A percentile compares a stretch with the other conserved stretches of the same genome.
phyloP scores from a whole-genome alignment of 2,888 invertebrate species.

The Synanthedon myopaeformis region DNA sequence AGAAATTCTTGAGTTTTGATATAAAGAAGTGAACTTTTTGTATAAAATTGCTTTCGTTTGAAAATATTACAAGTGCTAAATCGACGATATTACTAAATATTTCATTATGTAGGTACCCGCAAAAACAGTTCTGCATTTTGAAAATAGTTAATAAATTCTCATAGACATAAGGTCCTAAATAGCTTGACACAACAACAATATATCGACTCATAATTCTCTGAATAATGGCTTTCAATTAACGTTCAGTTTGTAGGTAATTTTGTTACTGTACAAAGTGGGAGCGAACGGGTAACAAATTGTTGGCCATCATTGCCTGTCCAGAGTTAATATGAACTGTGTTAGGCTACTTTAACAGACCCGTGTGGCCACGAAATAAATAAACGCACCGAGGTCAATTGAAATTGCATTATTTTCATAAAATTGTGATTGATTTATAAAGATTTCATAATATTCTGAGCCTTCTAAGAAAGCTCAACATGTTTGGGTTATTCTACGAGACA shows the following conservation, averaged over 20 bases:
- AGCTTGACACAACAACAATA: conserved; percentile 1
- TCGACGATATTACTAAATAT: no score
- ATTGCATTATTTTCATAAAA: neutral
- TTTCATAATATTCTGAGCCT: no score
- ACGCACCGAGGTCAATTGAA: neutral
- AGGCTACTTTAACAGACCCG: conserved; percentile 9
- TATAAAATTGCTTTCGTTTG: conserved; percentile 28
- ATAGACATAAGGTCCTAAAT: no score
- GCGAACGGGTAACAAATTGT: conserved; percentile 30
- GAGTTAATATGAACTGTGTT: conserved; percentile 37
- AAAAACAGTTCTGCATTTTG: no score
- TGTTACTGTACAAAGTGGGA: conserved; percentile 21
- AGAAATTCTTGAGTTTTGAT: conserved; percentile 33
- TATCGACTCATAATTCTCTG: conserved; percentile 9
- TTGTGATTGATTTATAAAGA: no score
- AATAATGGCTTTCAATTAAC: conserved; percentile 29
- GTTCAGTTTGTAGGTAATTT: conserved; percentile 26
- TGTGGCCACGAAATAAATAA: conserved; percentile 8
- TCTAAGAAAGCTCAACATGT: no score
- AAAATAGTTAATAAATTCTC: no score
- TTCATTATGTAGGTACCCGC: no score
- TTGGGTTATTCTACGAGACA: no score
- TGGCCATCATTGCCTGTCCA: conserved; percentile 33
- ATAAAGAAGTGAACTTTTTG: conserved; percentile 27
- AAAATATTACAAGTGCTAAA: conserved; percentile 1